These are phyloP conservation scores for Nycticorax nycticorax DNA, from an alignment of 2,113 vertebrate genomes.

Conservation along the genomic window DNA sequence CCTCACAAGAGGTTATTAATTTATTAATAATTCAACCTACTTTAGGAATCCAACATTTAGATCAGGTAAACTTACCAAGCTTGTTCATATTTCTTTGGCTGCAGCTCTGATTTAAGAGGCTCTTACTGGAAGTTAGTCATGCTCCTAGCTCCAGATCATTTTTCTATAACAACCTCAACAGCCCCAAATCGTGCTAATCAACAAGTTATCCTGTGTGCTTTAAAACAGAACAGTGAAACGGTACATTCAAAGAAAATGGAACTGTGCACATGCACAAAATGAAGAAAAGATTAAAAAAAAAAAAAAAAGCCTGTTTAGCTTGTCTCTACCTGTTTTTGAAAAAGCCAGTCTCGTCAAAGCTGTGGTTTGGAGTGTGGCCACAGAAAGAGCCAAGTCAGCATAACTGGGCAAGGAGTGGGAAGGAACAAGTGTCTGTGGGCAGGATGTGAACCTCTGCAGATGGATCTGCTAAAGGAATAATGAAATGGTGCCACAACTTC, in stretches of 20 bases:
- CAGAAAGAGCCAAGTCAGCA: neutral
- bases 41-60: neutral
- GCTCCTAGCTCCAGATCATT: neutral
- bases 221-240: neutral
- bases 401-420: neutral
- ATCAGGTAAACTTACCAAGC: neutral
- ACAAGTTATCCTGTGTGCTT: neutral
- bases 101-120: neutral
- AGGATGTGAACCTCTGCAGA: neutral
- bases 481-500: neutral
- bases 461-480: neutral
- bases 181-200: neutral
- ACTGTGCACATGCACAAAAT: fast-evolving
- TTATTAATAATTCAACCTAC: neutral
- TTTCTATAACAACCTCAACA: neutral
- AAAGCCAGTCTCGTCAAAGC: neutral
- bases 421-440: constrained; percentile 6
- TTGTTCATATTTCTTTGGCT: neutral
- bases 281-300: too few relatives aligned
- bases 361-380: neutral
- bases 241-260: neutral
- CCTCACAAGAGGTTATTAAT: neutral
- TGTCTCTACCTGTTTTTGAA: neutral
- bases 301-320: neutral
- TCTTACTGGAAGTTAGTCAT: neutral